Base-by-base conservation (phyloP, 2,888 invertebrate genomes). In the Andrena hattorfiana region DNA sequence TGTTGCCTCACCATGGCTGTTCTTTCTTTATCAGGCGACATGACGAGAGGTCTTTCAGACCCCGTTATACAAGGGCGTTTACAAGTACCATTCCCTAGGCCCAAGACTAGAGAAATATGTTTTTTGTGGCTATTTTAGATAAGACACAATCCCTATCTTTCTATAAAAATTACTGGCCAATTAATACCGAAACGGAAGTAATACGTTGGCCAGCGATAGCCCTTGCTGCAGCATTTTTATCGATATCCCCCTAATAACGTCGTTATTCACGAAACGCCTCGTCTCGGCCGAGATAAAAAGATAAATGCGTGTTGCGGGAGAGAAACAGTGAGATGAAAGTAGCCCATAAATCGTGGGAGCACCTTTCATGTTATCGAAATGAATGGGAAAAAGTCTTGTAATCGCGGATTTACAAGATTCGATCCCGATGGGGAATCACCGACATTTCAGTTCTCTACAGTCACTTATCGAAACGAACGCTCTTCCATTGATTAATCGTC, bases 181-280 rank as follows among this genome's bases (percentile, higher is more conserved):
- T 79, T 72, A 81, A 63, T 68, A 63, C 23, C n/a, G 48, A 23
- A 56, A 51, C 28, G 78, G 23, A 72, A 72, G 77, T 63, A 68
- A 60, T 56, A 60, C 51, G 49, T 42, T n/a, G 66, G 20, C 10
- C 23, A 13, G 23, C 30, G 72, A 69, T 81, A 78, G 68, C 68
- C 28, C 32, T 54, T 13, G 10, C 10, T 62, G 20, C 32, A 64
- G 59, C 62, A 68, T 13, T 70, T 68, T 72, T 81, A 72, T 76
- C 81, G 75, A 54, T 64, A 62, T 62, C 54, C 28, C 62, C 20
- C 28, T 71, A 80, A 80, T 78, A 70, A 74, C 51, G 23, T 42
- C 71, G 75, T 81, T 71, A 80, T 63, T 72, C 63, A 72, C 48
- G 48, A 62, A 56, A 26, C 26, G 49, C 8, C 49, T 51, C 64